Percentiles rank a stretch among this genome's conserved stretches.
Evolutionary conservation across 2,888 invertebrate genomes (phyloP).

Genomic region (Panopea generosa): DNA sequence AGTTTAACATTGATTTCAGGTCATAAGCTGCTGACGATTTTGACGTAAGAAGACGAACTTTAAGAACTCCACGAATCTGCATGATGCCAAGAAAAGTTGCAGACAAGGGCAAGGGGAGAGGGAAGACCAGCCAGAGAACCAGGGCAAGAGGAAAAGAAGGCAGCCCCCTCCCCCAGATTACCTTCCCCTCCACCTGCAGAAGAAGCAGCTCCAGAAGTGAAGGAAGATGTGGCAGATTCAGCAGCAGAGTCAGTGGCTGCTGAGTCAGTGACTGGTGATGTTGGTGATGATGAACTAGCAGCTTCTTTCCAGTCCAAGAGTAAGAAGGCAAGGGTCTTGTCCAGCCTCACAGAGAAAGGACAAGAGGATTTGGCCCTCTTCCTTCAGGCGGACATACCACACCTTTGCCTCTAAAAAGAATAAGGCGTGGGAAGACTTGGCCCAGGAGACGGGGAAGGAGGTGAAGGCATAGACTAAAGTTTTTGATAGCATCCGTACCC

Average conservation of each 20-base stretch:
- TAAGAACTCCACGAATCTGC: constrained; percentile 22
- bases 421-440: constrained; percentile 38
- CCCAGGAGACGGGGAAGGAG: constrained; percentile 40
- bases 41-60: no score
- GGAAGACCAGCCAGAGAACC: background rate
- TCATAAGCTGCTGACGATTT: constrained; percentile 32
- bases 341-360: constrained; percentile 43
- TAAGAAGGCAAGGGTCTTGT: constrained; percentile 48
- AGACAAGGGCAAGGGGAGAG: constrained; percentile 9
- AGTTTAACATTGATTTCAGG: constrained; percentile 22
- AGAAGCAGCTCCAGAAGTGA: no score
- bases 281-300: constrained; percentile 34
- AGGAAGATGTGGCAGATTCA: no score
- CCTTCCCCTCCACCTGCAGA: no score
- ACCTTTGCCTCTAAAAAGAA: constrained; percentile 34
- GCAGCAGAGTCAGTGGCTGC: no score
- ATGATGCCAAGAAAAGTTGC: constrained; percentile 28
- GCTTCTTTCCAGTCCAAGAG: constrained; percentile 42
- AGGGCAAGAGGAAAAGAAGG: background rate
- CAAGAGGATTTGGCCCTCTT: constrained; percentile 52
- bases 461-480: constrained; percentile 71
- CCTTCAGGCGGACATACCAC: constrained; percentile 42
- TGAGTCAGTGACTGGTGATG: constrained; percentile 33
- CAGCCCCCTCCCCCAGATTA: background rate
- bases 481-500: constrained; percentile 33